Base-by-base conservation (phyloP, 2,113 vertebrate genomes). In the Scolopax mira region DNA sequence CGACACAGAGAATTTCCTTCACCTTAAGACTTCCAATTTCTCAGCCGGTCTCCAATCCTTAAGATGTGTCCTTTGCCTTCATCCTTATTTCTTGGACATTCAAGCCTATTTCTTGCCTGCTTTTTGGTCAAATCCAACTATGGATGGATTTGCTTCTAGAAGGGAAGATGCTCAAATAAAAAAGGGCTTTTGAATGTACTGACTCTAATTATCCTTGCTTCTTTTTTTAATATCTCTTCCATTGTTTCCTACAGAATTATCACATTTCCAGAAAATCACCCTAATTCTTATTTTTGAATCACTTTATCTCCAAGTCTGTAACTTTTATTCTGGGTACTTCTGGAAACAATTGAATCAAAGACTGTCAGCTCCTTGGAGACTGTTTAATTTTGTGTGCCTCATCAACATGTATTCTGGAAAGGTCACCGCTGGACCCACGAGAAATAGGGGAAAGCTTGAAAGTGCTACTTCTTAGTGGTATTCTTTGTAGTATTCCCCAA, bases 341-440 rank as follows among this genome's bases (percentile, higher is more conserved):
- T 96, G 98, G 94, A 90, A 96, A 98, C 58, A 79, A 37, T 25
- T 84, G 73, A 80, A 67, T 55, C 23, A 41, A 61, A 27, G 97
- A 98, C 85, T 98, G 90, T n/a, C 96, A 97, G 67, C 91, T 98
- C 84, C 98, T 98, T 85, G 97, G 98, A 96, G 97, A 98, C 67
- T 97, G 97, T 78, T 94, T 96, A 72, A 88, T 98, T 49, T 97
- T 98, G 3, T 97, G 97, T 96, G 95, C 97, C 25, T 89, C 93
- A 97, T 25, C 96, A 97, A 78, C 72, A 81, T 54, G 71, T 96
- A 42, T 96, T 98, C 85, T 97, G 97, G 64, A 96, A 96, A 64
- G 82, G 93, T 64, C 60, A 28, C 51, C 55, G 17, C n/a, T 11
- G 19, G n/a, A 67, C 60, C 30, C 31, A 27, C 0, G 0, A 90